These are phyloP conservation scores for Crossocerus cetratus DNA, from an alignment of 2,888 invertebrate species.

Conservation along the genomic window DNA sequence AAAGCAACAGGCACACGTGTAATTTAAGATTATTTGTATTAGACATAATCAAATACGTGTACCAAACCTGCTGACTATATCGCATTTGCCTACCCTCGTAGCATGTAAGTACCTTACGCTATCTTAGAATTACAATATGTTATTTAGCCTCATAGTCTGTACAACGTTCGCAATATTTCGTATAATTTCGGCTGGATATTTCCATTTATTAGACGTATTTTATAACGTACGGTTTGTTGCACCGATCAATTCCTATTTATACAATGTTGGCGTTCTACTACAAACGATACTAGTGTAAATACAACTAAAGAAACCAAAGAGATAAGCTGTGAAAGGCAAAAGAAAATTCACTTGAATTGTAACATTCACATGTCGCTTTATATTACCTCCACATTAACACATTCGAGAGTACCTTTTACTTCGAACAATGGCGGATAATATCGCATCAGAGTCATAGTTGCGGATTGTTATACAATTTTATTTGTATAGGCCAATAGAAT, in stretches of 20 bases:
- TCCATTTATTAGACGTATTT: conserved; percentile 7
- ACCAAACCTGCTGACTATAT: conserved; percentile 43
- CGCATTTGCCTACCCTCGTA: conserved; percentile 62
- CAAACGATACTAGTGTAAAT: background rate
- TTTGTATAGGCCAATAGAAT: conserved; percentile 5
- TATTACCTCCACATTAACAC: no score
- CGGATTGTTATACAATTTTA: background rate
- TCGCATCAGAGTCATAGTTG: no score
- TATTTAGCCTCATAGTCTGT: conserved; percentile 42
- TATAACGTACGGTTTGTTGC: conserved; percentile 1
- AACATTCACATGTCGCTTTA: no score
- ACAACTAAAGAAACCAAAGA: no score
- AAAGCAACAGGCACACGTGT: conserved; percentile 3
- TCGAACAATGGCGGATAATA: no score
- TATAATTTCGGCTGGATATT: conserved; percentile 21
- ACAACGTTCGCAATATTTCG: conserved; percentile 36
- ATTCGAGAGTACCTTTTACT: no score
- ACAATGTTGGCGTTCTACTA: background rate
- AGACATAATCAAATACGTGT: conserved; percentile 24
- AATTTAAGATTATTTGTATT: conserved; percentile 6
- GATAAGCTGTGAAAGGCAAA: no score
- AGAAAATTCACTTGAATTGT: no score
- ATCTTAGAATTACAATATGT: conserved; percentile 35
- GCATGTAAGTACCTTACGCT: conserved; percentile 46
- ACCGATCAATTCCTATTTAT: conserved; percentile 2